Evolutionary conservation across 2,888 invertebrate species (phyloP), one percentile per base, ranked within the genome.

Genomic region (Drosophila neonasuta): DNA sequence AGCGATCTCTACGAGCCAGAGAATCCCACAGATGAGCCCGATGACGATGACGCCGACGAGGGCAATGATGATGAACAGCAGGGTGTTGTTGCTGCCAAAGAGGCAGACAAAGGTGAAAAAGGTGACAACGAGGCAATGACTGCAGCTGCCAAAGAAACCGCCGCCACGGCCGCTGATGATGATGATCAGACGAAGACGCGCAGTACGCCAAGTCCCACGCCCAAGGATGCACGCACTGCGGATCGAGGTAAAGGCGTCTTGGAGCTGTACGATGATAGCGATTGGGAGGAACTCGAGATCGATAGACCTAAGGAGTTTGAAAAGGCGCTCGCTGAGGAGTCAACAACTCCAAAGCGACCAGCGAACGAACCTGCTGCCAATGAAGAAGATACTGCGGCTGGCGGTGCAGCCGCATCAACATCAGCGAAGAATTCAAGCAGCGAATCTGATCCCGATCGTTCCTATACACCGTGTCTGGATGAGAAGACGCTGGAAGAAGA

Each of bases 391-490:
- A 30, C 36, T 36, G 36, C n/a, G 0, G 36, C 2, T 5, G 36
- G 5, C 2, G 32, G 32, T 10, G 32, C 32, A 10, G 32, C 10
- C 10, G 10, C 3, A 59, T 62, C 36, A 29, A 4, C 41, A 3
- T 15, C 67, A 20, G 56, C 54, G 15, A 80, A 70, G 42, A 29
- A 30, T 24, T 24, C 62, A 9, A 32, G 52, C 9, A 61, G 58
- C 17, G 71, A 81, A 3, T 92, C 92, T 74, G 93, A 93, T 76
- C 94, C 93, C 85, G 94, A 94, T 89, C 91, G 95, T 66, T 94
- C 94, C 71, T 95, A 95, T 88, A 95, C 95, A 55, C 95, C 95
- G 0, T 94, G 95, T 77, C 91, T 95, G 57, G 95, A 95, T 89
- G 95, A 95, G 88, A 93, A 92, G 75, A 92, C 91, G 29, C 85